These are phyloP conservation scores for Distichodus sexfasciatus DNA, from an alignment of 2,797 vertebrate species.

Conservation along the genomic window DNA sequence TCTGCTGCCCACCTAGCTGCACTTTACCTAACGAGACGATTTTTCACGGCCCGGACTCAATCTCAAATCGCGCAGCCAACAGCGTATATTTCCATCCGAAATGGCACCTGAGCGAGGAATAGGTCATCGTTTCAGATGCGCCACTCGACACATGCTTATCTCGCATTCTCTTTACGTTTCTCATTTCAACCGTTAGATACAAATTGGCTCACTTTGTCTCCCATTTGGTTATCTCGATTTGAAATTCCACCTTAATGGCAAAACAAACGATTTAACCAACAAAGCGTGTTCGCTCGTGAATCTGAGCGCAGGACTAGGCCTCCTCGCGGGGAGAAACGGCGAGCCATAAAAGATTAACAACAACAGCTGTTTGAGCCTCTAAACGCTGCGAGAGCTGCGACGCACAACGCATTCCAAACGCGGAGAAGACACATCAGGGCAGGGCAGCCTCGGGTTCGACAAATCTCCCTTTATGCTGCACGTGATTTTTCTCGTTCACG, in stretches of 20 bases:
- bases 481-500: background rate
- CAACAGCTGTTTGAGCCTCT: conserved; percentile 54
- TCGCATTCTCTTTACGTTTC: too few species aligned
- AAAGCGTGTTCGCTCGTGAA: conserved; percentile 26
- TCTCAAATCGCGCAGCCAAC: too few species aligned
- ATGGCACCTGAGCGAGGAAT: background rate
- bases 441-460: background rate
- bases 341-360: conserved; percentile 53
- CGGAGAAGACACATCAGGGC: conserved; percentile 11
- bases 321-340: conserved; percentile 46
- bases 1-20: too few species aligned
- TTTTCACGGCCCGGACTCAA: too few species aligned
- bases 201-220: conserved; percentile 3
- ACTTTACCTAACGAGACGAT: too few species aligned
- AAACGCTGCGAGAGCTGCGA: conserved; percentile 25
- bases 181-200: background rate
- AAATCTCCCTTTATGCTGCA: background rate
- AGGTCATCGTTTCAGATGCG: too few species aligned
- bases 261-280: conserved; percentile 32
- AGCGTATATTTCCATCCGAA: background rate
- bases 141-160: background rate
- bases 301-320: conserved; percentile 48
- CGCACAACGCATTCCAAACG: conserved; percentile 15
- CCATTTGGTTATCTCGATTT: conserved; percentile 30
- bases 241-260: conserved; percentile 39